A percentile compares a stretch with the other conserved stretches of the same genome.
Evolutionary conservation across 2,888 invertebrate genomes (phyloP).

Genomic region (Spisula solida): DNA sequence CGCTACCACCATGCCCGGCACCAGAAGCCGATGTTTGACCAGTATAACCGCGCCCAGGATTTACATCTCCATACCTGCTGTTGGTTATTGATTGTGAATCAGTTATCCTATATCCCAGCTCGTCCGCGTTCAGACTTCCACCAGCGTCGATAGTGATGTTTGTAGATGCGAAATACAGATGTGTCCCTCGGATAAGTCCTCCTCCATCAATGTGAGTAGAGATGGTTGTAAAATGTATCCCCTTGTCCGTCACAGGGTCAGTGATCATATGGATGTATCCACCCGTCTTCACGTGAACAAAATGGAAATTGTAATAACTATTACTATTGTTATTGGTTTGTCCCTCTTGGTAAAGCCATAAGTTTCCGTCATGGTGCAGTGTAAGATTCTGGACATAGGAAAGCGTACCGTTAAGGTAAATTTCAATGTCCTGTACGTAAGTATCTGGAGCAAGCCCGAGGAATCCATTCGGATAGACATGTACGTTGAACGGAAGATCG

Average conservation of each 20-base stretch:
- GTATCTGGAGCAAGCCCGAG: constrained; percentile 80
- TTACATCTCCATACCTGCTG: constrained; percentile 72
- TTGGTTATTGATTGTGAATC: constrained; percentile 65
- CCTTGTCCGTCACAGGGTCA: constrained; percentile 76
- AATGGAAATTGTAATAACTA: constrained; percentile 74
- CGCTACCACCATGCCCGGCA: constrained; percentile 81
- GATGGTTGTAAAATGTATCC: constrained; percentile 73
- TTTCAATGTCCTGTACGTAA: constrained; percentile 77
- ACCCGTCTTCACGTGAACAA: constrained; percentile 79
- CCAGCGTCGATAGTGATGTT: constrained; percentile 80
- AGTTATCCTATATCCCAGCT: constrained; percentile 75
- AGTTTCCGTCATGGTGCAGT: constrained; percentile 76
- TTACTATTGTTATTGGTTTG: constrained; percentile 69
- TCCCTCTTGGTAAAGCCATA: constrained; percentile 77
- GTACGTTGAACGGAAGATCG: constrained; percentile 81
- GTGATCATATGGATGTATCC: constrained; percentile 80
- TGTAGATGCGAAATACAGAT: constrained; percentile 74
- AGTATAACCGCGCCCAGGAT: constrained; percentile 76
- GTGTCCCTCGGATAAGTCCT: constrained; percentile 77
- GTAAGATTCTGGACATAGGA: constrained; percentile 79
- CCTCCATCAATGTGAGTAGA: constrained; percentile 79
- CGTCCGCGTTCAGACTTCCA: constrained; percentile 76
- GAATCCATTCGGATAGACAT: constrained; percentile 78
- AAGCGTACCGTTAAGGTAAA: constrained; percentile 79
- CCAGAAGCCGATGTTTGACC: constrained; percentile 71